phyloP scores from a whole-genome alignment of 2,113 vertebrate genomes.

The Datnioides undecimradiatus region DNA sequence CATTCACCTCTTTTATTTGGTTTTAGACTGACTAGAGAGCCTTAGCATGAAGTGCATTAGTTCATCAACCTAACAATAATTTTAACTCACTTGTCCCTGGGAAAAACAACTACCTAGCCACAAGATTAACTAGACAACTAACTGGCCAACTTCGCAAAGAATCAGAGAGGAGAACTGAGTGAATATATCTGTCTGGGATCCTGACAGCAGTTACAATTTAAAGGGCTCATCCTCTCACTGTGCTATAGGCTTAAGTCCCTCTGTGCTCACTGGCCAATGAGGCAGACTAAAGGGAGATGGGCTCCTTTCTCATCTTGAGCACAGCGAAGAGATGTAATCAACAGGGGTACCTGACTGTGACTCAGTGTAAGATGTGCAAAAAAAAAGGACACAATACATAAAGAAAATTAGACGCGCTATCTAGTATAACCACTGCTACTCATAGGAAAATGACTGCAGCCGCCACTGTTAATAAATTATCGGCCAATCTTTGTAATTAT shows the following conservation, averaged over 20 bases:
- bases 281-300: constrained; percentile 40
- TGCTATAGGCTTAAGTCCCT: not conserved
- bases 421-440: not conserved
- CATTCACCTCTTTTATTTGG: not conserved
- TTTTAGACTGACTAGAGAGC: not conserved
- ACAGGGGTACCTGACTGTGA: constrained; percentile 49
- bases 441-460: not conserved
- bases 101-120: not conserved
- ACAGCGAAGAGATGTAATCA: constrained; percentile 55
- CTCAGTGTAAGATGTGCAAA: constrained; percentile 44
- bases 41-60: not conserved
- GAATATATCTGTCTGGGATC: constrained; percentile 31
- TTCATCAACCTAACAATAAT: not conserved
- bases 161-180: constrained; percentile 18
- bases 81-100: not conserved
- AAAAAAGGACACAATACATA: constrained; percentile 33
- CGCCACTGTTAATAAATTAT: constrained; percentile 2
- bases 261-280: constrained; percentile 52
- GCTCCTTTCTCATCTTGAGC: constrained; percentile 38
- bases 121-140: not conserved
- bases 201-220: constrained; percentile 24
- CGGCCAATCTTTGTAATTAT: constrained; percentile 19
- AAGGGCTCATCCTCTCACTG: constrained; percentile 21
- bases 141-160: not conserved
- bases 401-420: constrained; percentile 37